Percentiles rank a stretch among this genome's conserved stretches.
These are phyloP conservation scores for Chrysodeixis includens DNA, from an alignment of 2,888 invertebrate genomes.

Conservation along the genomic window DNA sequence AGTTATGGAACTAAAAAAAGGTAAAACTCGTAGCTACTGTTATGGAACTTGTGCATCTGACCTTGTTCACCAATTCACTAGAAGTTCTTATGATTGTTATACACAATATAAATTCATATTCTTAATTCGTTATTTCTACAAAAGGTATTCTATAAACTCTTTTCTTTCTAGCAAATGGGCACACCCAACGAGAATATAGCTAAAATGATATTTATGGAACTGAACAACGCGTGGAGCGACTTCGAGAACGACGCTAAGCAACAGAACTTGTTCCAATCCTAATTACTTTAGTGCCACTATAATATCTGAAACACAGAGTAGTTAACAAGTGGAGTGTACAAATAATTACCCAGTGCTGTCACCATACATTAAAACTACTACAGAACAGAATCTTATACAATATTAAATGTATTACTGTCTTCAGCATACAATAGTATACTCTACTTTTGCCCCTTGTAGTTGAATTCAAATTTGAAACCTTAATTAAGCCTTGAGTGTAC, in stretches of 20 bases:
- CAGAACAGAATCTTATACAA: neutral
- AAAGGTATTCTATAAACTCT: too few relatives aligned
- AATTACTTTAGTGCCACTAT: constrained; percentile 50
- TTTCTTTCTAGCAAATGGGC: constrained; percentile 94
- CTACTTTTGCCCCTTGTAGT: neutral
- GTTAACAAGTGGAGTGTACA: constrained; percentile 29
- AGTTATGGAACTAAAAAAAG: too few relatives aligned
- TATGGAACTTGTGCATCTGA: too few relatives aligned
- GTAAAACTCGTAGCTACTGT: too few relatives aligned
- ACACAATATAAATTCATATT: too few relatives aligned
- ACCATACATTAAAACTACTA: neutral
- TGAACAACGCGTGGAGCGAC: constrained; percentile 99
- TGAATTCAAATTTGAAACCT: neutral
- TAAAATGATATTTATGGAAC: constrained; percentile 99
- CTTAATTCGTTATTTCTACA: too few relatives aligned
- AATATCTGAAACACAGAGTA: constrained; percentile 35
- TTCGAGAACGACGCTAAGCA: constrained; percentile 96
- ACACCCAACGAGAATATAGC: constrained; percentile 97
- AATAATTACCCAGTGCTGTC: neutral
- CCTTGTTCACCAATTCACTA: too few relatives aligned
- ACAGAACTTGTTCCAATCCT: constrained; percentile 90
- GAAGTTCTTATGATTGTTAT: too few relatives aligned
- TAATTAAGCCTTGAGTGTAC: neutral
- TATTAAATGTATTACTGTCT: neutral
- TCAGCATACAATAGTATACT: neutral